phyloP scores from a whole-genome alignment of 2,797 vertebrate genomes.

The Myiothlypis coronata region DNA sequence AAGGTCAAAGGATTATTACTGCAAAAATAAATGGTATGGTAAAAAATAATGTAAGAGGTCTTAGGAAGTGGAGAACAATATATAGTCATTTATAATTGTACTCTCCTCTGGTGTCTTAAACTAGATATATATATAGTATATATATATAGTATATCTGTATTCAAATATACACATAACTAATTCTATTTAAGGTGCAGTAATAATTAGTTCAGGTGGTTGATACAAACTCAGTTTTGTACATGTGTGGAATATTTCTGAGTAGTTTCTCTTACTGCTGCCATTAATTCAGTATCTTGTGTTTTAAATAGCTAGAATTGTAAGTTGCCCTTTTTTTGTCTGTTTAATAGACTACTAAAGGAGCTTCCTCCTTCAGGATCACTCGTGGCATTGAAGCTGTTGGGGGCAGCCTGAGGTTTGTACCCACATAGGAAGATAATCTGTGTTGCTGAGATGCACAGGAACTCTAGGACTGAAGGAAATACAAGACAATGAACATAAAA shows the following conservation, averaged over 20 bases:
- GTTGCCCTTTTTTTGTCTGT: too few relatives aligned
- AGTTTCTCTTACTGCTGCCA: not conserved
- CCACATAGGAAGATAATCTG: not conserved
- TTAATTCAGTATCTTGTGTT: not conserved
- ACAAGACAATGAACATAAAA: not conserved
- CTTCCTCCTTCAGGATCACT: conserved; percentile 92
- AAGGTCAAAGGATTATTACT: not conserved
- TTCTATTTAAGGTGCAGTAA: not conserved
- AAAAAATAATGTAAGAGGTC: not conserved
- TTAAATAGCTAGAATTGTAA: not conserved
- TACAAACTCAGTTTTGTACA: not conserved
- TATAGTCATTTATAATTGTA: not conserved
- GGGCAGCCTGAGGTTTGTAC: conserved; percentile 87
- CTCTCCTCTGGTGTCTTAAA: not conserved
- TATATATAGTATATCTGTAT: accelerated
- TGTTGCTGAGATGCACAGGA: not conserved
- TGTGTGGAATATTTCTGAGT: not conserved
- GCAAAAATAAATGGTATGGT: not conserved
- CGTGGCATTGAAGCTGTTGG: conserved; percentile 93
- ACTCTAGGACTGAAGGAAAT: not conserved
- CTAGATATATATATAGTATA: too few relatives aligned
- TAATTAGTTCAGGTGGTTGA: not conserved
- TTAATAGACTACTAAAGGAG: conserved; percentile 93
- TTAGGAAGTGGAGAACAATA: not conserved
- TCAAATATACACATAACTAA: not conserved